phyloP scores from a whole-genome alignment of 2,888 invertebrate species.

The Caenorhabditis becei region DNA sequence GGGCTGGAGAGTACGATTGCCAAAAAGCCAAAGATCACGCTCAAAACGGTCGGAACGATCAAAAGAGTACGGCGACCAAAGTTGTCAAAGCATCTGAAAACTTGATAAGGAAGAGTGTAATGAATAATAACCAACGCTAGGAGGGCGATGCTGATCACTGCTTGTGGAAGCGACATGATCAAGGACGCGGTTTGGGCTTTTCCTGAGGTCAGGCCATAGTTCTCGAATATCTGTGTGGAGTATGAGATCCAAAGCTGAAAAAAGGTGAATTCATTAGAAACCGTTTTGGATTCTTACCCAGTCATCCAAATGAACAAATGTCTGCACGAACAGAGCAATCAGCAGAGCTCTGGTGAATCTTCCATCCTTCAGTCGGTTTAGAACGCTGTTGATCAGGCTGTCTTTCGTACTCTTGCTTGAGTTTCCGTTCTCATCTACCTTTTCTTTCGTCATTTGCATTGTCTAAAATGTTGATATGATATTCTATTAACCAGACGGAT shows the following conservation, averaged over 20 bases:
- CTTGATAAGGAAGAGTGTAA: background rate
- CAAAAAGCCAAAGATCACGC: constrained; percentile 68
- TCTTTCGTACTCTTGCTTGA: constrained; percentile 35
- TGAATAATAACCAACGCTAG: constrained; percentile 43
- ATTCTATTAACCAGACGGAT: background rate
- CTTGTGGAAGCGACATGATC: constrained; percentile 73
- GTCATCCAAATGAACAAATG: constrained; percentile 78
- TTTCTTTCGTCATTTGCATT: constrained; percentile 45
- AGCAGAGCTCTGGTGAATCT: constrained; percentile 75
- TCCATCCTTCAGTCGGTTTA: constrained; percentile 64
- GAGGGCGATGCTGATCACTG: constrained; percentile 69
- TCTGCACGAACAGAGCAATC: constrained; percentile 73
- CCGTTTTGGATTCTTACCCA: constrained; percentile 76
- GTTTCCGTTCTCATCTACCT: constrained; percentile 62
- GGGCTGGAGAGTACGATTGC: constrained; percentile 55
- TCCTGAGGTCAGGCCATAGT: constrained; percentile 67
- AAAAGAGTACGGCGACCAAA: constrained; percentile 73
- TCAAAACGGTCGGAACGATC: constrained; percentile 72
- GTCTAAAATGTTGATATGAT: constrained; percentile 42
- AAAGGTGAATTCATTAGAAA: background rate
- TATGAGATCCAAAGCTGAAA: constrained; percentile 79
- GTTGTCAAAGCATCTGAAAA: constrained; percentile 71
- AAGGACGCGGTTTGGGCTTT: constrained; percentile 73
- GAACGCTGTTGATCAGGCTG: constrained; percentile 3
- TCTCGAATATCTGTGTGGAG: constrained; percentile 78